Percentiles rank a stretch among this genome's conserved stretches.
Evolutionary conservation across 2,888 invertebrate genomes (phyloP).

Genomic region (Bibio marci): DNA sequence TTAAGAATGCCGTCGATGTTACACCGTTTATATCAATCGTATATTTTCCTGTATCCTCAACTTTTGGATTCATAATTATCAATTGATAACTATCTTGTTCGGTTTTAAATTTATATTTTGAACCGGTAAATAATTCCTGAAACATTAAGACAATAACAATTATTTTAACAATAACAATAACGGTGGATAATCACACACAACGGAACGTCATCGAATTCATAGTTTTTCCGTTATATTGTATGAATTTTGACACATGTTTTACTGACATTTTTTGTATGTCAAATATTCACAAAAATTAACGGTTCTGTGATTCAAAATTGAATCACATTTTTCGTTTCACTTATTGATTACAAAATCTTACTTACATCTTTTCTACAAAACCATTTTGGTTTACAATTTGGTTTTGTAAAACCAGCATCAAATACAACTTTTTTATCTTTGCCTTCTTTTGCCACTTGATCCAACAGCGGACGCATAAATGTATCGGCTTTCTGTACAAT

Average conservation of each 20-base stretch:
- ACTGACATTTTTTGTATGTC: too few relatives aligned
- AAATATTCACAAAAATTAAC: conserved; percentile 3
- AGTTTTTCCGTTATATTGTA: too few relatives aligned
- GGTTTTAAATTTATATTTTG: conserved; percentile 89
- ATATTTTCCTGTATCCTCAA: conserved; percentile 94
- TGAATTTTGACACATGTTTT: too few relatives aligned
- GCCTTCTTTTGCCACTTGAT: conserved; percentile 86
- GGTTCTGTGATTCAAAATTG: too few relatives aligned
- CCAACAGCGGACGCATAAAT: conserved; percentile 87
- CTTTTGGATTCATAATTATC: conserved; percentile 77
- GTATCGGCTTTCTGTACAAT: conserved; percentile 70
- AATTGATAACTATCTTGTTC: conserved; percentile 85
- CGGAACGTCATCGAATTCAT: too few relatives aligned
- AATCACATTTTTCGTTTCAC: neutral
- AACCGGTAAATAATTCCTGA: conserved; percentile 87
- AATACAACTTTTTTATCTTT: conserved; percentile 91
- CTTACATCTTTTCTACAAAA: conserved; percentile 82
- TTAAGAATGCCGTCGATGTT: conserved; percentile 75
- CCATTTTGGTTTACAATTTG: conserved; percentile 90
- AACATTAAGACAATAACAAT: conserved; percentile 7
- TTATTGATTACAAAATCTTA: conserved; percentile 14
- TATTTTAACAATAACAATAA: too few relatives aligned
- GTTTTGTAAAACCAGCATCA: conserved; percentile 89
- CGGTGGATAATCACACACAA: too few relatives aligned
- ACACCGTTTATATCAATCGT: conserved; percentile 87